A percentile compares a stretch with the other conserved stretches of the same genome.
These are phyloP conservation scores for Diabrotica virgifera DNA, from an alignment of 1,140 invertebrate genomes.

Conservation along the genomic window DNA sequence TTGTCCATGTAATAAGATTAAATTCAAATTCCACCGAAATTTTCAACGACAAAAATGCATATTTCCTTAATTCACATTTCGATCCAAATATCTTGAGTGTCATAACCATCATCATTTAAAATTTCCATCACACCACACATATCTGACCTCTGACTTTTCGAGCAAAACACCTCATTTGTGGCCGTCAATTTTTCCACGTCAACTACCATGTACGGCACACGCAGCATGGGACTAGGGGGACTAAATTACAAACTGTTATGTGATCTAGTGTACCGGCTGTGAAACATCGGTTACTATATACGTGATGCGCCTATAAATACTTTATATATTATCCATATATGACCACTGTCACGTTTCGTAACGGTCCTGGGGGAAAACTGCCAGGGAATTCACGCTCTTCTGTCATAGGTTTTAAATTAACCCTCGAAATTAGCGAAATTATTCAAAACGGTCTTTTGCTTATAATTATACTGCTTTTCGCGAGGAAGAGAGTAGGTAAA, in stretches of 20 bases:
- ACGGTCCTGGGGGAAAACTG: constrained; percentile 9
- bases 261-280: constrained; percentile 40
- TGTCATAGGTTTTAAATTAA: constrained; percentile 15
- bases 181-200: constrained; percentile 5
- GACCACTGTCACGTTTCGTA: constrained; percentile 29
- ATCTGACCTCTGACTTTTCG: constrained; percentile 4
- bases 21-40: too few species aligned
- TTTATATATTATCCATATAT: constrained; percentile 36
- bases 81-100: not conserved
- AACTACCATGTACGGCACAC: constrained; percentile 1
- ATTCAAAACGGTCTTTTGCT: constrained; percentile 6
- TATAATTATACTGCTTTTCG: not conserved
- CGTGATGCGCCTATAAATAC: constrained; percentile 39
- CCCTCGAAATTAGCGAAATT: constrained; percentile 20
- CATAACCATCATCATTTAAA: not conserved
- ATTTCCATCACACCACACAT: not conserved
- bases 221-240: constrained; percentile 19
- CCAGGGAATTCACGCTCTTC: constrained; percentile 9
- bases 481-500: too few species aligned
- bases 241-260: constrained; percentile 42
- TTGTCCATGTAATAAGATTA: too few species aligned
- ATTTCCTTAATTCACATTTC: not conserved
- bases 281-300: constrained; percentile 37
- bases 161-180: constrained; percentile 12
- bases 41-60: not conserved